A percentile compares a stretch with the other conserved stretches of the same genome.
Evolutionary conservation across 2,888 invertebrate genomes (phyloP).

Genomic region (Trypoxylon attenuatum): DNA sequence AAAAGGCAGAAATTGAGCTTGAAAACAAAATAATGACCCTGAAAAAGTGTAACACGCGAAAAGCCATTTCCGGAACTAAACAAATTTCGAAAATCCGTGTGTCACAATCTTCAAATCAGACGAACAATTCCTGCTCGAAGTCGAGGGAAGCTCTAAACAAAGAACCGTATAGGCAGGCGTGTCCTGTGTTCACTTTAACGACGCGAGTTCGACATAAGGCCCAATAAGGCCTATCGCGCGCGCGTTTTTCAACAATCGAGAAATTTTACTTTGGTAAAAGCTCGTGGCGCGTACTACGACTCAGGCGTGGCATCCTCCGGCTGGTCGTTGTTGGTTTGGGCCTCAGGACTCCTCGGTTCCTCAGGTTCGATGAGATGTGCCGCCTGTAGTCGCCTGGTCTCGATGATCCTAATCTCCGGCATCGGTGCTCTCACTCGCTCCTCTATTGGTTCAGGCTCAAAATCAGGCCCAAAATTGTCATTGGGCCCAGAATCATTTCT

Average conservation of each 20-base stretch:
- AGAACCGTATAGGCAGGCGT: slow-evolving; percentile 39
- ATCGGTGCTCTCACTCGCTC: not conserved
- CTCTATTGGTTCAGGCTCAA: too few relatives aligned
- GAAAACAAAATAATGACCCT: slow-evolving; percentile 7
- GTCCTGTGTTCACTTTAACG: slow-evolving; percentile 73
- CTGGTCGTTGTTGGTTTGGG: not conserved
- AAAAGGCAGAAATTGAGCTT: slow-evolving; percentile 1
- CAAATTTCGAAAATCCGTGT: not conserved
- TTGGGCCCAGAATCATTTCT: too few relatives aligned
- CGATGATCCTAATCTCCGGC: not conserved
- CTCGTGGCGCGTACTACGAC: slow-evolving; percentile 1
- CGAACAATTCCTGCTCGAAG: not conserved
- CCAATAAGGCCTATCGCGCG: not conserved
- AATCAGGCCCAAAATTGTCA: too few relatives aligned
- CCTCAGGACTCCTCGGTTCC: not conserved
- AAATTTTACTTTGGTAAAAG: not conserved
- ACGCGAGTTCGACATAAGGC: slow-evolving; percentile 43
- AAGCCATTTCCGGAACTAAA: not conserved
- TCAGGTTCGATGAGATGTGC: not conserved
- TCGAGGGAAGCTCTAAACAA: slow-evolving; percentile 17
- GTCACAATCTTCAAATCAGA: not conserved
- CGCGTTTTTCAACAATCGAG: not conserved
- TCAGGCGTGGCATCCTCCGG: slow-evolving; percentile 10
- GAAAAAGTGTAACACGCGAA: not conserved
- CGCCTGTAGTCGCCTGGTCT: not conserved